Evolutionary conservation across 2,797 vertebrate species (phyloP).

Genomic region (Sebastes minor): DNA sequence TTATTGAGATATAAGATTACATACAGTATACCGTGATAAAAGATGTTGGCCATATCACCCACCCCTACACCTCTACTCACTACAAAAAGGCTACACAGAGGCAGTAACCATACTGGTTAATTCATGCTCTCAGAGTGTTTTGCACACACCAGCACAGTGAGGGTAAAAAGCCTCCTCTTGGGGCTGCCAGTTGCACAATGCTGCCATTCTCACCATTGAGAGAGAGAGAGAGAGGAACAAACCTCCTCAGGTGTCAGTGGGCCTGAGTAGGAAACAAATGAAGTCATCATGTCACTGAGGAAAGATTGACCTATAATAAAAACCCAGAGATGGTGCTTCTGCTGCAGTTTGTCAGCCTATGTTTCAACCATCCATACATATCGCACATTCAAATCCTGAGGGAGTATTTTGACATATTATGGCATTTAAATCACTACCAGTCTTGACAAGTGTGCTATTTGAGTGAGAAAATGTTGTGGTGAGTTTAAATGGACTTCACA

Average conservation of each 20-base stretch:
- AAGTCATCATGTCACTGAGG: constrained; percentile 26
- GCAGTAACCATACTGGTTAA: constrained; percentile 25
- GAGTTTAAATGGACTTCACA: constrained; percentile 1
- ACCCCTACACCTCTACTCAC: no score
- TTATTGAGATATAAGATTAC: no score
- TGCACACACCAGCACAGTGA: constrained; percentile 36
- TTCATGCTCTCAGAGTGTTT: constrained; percentile 28
- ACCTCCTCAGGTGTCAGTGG: constrained; percentile 48
- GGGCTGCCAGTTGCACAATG: constrained; percentile 55
- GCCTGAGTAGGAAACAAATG: constrained; percentile 20
- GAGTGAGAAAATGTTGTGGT: constrained; percentile 7
- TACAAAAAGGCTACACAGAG: constrained; percentile 41
- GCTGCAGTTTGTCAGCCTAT: background rate
- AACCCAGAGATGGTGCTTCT: background rate
- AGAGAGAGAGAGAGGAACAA: background rate
- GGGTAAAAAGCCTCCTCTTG: constrained; percentile 32
- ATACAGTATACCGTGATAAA: no score
- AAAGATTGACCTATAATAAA: background rate
- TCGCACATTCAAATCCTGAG: background rate
- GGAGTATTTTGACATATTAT: background rate
- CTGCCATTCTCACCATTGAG: constrained; percentile 40
- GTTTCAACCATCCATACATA: constrained; percentile 19
- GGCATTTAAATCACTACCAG: background rate
- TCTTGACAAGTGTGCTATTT: background rate
- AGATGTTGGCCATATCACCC: no score